Conservation (phyloP, 2,797 vertebrate genomes). For the Spheniscus humboldti region DNA sequence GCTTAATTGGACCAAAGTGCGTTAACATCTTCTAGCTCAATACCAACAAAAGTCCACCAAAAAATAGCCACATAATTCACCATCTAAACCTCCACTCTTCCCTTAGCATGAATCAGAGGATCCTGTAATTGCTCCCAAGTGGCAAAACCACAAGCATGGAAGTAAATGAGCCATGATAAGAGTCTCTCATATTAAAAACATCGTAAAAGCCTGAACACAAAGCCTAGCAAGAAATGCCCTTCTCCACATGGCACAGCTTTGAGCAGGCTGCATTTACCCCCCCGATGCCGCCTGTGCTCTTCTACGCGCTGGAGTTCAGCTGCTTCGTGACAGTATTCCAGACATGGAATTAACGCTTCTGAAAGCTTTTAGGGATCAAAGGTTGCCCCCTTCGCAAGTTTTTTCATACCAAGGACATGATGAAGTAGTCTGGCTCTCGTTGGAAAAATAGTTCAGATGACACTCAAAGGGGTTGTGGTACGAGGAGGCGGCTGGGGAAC, state of each 20-base stretch:
- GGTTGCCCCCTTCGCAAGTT: conserved; percentile 5
- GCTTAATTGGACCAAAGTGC: neutral
- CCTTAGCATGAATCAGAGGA: neutral
- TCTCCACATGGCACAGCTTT: neutral
- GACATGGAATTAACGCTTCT: conserved; percentile 47
- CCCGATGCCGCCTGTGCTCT: neutral
- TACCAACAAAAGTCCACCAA: conserved; percentile 8
- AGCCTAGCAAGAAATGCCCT: conserved; percentile 16
- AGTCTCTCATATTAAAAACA: conserved; percentile 18
- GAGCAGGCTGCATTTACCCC: neutral
- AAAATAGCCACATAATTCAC: conserved; percentile 18
- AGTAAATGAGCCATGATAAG: conserved; percentile 53
- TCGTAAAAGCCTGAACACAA: conserved; percentile 44
- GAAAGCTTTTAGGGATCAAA: conserved; percentile 50
- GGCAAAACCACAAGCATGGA: conserved; percentile 50
- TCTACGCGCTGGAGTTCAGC: neutral
- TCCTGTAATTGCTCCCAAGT: conserved; percentile 21
- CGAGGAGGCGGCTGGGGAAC: neutral
- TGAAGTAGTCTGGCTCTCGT: conserved; percentile 16
- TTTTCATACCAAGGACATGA: conserved; percentile 19
- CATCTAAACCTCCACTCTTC: neutral
- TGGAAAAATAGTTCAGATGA: neutral
- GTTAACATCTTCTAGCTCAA: neutral
- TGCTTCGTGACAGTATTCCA: conserved; percentile 39
- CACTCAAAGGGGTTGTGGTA: neutral